Conservation (phyloP, 2,888 invertebrate species). For the Drosophila niveifrons region DNA sequence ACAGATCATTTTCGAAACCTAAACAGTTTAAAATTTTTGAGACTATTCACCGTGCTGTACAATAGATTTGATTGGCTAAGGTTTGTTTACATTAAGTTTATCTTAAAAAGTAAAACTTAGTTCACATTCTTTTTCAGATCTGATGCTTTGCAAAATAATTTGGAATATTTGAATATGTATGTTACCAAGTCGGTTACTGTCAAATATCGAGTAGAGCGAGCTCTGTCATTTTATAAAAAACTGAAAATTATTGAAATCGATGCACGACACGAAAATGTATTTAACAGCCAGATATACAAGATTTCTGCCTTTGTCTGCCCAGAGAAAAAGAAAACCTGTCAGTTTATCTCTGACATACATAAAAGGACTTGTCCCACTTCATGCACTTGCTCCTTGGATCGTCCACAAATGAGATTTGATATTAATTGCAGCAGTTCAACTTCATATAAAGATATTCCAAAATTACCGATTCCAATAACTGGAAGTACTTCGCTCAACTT, state of each 20-base stretch:
- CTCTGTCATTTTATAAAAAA: not conserved
- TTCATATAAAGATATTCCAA: no score
- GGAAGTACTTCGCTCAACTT: not conserved
- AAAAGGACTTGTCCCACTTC: not conserved
- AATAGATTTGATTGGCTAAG: not conserved
- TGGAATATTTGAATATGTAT: not conserved
- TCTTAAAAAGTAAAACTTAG: not conserved
- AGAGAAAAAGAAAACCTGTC: not conserved
- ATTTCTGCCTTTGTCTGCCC: slow-evolving; percentile 3
- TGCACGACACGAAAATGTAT: no score
- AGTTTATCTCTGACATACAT: not conserved
- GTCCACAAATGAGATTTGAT: no score
- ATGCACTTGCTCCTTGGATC: no score
- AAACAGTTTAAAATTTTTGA: no score
- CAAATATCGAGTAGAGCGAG: no score
- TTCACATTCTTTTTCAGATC: not conserved
- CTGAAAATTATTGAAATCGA: not conserved
- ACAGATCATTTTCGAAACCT: no score
- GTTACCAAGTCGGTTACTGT: no score
- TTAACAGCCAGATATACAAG: not conserved
- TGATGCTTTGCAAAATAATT: not conserved
- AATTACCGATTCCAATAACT: not conserved
- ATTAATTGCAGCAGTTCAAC: no score
- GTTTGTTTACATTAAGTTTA: not conserved
- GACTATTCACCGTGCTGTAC: no score